These are phyloP conservation scores for human DNA, from an alignment of 2,113 vertebrate genomes.

Conservation along the genomic window GRCh38 chr1:33156001-33156500, in stretches of 20 bases:
- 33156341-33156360: background rate
- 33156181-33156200: background rate
- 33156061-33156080: background rate
- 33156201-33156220: background rate
- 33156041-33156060: background rate
- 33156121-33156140: background rate
- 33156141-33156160: background rate
- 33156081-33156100: background rate
- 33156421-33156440: background rate
- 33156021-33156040: background rate
- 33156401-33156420: background rate
- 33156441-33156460: background rate
- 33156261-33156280: background rate
- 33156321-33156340: background rate
- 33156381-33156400: background rate
- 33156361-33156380: background rate
- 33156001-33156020: background rate
- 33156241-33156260: background rate
- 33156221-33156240: background rate
- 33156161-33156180: background rate
- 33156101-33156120: background rate
- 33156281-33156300: background rate
- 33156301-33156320: background rate
- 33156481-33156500: background rate
- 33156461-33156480: background rate